Percentiles rank a stretch among this genome's conserved stretches.
Conservation (phyloP, 2,113 vertebrate species). For the Cinclus cinclus region DNA sequence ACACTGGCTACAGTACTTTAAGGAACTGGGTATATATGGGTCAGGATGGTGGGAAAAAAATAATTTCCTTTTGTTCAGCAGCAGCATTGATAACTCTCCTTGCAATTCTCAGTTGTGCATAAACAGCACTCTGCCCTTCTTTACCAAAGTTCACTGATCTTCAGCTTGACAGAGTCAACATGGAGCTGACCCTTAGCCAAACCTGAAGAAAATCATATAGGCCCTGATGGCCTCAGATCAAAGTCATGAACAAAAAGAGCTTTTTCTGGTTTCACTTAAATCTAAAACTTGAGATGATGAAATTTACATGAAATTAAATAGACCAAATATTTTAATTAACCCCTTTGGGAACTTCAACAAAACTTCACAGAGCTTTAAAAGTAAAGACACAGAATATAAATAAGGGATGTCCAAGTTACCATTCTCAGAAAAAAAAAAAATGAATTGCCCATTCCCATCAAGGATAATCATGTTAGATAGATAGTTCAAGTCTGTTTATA, state of each 20-base stretch:
- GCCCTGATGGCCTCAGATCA: neutral
- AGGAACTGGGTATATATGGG: neutral
- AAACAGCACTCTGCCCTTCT: neutral
- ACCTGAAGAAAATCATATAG: neutral
- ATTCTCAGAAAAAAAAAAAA: neutral
- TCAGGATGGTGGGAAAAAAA: neutral
- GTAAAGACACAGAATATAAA: neutral
- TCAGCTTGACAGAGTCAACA: neutral
- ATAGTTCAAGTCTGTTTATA: neutral
- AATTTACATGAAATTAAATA: constrained; percentile 32
- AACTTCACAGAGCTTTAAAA: neutral
- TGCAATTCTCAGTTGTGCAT: neutral
- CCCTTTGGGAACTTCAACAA: neutral
- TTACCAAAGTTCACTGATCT: neutral
- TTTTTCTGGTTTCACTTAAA: neutral
- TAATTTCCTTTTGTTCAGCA: neutral
- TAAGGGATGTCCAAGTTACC: neutral
- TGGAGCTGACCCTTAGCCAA: neutral
- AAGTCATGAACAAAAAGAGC: neutral
- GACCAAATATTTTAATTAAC: constrained; percentile 46
- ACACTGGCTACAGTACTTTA: neutral
- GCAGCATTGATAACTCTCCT: neutral
- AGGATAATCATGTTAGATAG: neutral
- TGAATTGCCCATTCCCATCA: neutral
- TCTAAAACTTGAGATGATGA: neutral